Evolutionary conservation across 1,140 invertebrate genomes (phyloP), one percentile per base, ranked within the genome.

Genomic region (Anadara kagoshimensis): DNA sequence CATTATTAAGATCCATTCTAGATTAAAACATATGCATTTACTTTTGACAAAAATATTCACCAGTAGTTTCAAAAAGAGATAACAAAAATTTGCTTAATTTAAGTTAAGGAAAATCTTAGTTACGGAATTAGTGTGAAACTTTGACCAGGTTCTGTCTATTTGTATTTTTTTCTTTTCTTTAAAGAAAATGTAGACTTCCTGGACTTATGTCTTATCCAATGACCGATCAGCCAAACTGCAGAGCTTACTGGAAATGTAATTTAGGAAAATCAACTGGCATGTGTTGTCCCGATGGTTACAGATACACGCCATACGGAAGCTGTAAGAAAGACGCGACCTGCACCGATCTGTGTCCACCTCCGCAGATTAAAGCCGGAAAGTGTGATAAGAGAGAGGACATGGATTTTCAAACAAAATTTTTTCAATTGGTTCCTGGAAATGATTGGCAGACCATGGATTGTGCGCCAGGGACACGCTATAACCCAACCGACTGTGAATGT

Each of bases 161-260:
- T n/a, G n/a, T n/a, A n/a, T n/a, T n/a, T 36, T 36, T 36, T 36
- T 62, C 5, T 62, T 44, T 43, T 61, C 1, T 44, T 20, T 24
- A 4, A 47, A 71, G 69, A 71, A 11, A 71, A 64, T 71, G 69
- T 43, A 47, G 61, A 11, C 44, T 63, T 22, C 61, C 61, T 3
- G 14, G 59, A 41, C 51, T 71, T n/a, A 20, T 54, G 22, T 64
- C 61, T 20, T 56, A 71, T 11, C 49, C 69, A 5, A 56, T 63
- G 47, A 26, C 14, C 16, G 61, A 51, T 18, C 12, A 41, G 22
- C 44, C 14, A 16, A 71, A 43, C 26, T 71, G 69, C 18, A 43
- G 69, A 7, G 61, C 61, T 7, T 29, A 71, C 47, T 71, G 69
- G 69, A 62, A 53, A 22, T 71, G 69, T 64, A 71, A 71, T 12